Evolutionary conservation across 2,113 vertebrate genomes (phyloP).

Genomic region (Mirza zaza): DNA sequence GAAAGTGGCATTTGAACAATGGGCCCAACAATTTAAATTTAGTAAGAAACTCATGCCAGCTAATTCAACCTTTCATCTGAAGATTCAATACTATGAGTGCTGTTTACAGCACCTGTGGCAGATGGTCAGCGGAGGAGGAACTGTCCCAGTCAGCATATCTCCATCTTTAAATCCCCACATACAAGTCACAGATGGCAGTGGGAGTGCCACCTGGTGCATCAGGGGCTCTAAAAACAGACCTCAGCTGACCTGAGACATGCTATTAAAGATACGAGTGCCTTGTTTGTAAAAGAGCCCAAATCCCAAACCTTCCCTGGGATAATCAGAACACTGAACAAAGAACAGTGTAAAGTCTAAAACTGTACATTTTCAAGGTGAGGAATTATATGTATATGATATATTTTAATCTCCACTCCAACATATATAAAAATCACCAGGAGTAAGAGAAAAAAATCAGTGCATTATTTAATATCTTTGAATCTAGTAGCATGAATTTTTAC

Average conservation of each 20-base stretch:
- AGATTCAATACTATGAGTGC: slow-evolving; percentile 59
- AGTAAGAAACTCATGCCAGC: neutral
- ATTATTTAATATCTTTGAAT: neutral
- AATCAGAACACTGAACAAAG: slow-evolving; percentile 34
- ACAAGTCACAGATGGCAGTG: slow-evolving; percentile 76
- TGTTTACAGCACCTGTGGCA: slow-evolving; percentile 74
- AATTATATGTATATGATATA: accelerated
- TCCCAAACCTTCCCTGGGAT: neutral
- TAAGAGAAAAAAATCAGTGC: neutral
- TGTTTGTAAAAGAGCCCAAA: slow-evolving; percentile 60
- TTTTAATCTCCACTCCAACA: neutral
- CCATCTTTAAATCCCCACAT: slow-evolving; percentile 71
- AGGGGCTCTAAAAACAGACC: slow-evolving; percentile 53
- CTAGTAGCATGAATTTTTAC: neutral
- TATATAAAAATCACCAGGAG: neutral
- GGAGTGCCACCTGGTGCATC: slow-evolving; percentile 12
- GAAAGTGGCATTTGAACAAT: neutral
- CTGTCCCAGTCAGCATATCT: neutral
- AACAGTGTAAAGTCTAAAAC: neutral
- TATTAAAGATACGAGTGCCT: slow-evolving; percentile 22
- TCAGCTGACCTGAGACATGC: slow-evolving; percentile 1
- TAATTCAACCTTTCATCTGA: slow-evolving; percentile 68
- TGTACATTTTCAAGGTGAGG: neutral
- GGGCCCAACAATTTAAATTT: neutral
- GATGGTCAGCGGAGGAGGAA: slow-evolving; percentile 78